phyloP scores from a whole-genome alignment of 35 echinoderm and acorn worm genomes.

The Apostichopus californicus region DNA sequence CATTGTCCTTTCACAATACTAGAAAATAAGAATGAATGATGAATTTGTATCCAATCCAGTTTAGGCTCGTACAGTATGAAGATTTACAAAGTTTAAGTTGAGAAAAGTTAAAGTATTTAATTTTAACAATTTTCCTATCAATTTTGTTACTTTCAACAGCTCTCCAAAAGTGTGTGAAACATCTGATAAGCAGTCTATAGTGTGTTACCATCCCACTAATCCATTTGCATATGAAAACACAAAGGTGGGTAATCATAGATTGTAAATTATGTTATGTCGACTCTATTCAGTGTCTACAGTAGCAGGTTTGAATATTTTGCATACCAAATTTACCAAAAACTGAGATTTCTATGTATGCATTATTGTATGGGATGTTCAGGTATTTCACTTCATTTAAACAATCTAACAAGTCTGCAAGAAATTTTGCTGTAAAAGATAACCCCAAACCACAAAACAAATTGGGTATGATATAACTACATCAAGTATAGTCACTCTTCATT shows the following conservation, averaged over 20 bases:
- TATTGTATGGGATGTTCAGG: no score
- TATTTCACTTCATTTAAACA: neutral
- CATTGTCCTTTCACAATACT: no score
- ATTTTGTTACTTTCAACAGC: neutral
- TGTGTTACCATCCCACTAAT: slow-evolving; percentile 77
- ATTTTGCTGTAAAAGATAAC: no score
- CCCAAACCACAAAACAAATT: no score
- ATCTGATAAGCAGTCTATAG: slow-evolving; percentile 48
- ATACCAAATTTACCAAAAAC: neutral
- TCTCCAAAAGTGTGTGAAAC: slow-evolving; percentile 57
- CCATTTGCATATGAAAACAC: slow-evolving; percentile 76
- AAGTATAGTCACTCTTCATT: no score
- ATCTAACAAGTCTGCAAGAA: neutral
- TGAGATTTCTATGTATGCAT: no score
- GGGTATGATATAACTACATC: no score
- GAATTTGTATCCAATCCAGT: no score
- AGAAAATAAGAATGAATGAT: no score
- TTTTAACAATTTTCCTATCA: neutral
- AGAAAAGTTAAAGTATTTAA: no score
- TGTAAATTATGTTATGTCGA: neutral
- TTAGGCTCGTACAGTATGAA: no score
- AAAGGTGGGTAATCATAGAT: slow-evolving; percentile 42
- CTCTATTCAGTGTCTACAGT: neutral
- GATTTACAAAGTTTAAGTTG: no score
- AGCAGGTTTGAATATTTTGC: neutral